Base-by-base conservation (phyloP, 2,888 invertebrate species). In the Tineola bisselliella region DNA sequence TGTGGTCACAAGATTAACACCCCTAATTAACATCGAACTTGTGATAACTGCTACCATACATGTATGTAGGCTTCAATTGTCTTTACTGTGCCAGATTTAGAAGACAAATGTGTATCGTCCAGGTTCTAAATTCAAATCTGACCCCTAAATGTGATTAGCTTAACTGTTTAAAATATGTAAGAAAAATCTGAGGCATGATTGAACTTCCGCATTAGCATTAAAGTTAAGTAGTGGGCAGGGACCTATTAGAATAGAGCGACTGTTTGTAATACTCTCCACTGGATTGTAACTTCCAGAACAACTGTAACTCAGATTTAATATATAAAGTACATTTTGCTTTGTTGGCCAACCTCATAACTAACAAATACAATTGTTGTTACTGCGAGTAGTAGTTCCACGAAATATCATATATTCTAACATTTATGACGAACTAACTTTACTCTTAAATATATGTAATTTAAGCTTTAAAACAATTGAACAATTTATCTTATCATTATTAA, bases 341-440 rank as follows among this genome's bases (percentile, higher is more conserved):
- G 56, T 56, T 18, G 12, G 30, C n/a, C 56, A 13, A 30, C 56
- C 67, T 68, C 69, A 67, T 73, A 73, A 70, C 69, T 73, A 73
- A 70, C 69, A 69, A 65, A 71, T 72, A 74, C 73, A 71, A 75
- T 76, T 73, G 75, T 69, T 70, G 64, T 66, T 67, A n/a, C n/a
- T n/a, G n/a, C n/a, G n/a, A 63, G 62, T 64, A 62, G 65, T 64
- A 65, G 44, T 61, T 63, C 56, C 48, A 17, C 48, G 48, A 48
- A 38, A 48, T 48, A 48, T 48, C n/a, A 48, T 13, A 48, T 48
- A 38, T 10, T 6, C 5, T 38, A 38, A n/a, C n/a, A n/a, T n/a
- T n/a, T n/a, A n/a, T n/a, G n/a, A 38, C 38, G 38, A 38, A 38
- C 38, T 38, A 8, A 31, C 10, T 38, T 4, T 38, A 10, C 10